phyloP scores from a whole-genome alignment of 2,797 vertebrate species.

The Crax fasciolata region DNA sequence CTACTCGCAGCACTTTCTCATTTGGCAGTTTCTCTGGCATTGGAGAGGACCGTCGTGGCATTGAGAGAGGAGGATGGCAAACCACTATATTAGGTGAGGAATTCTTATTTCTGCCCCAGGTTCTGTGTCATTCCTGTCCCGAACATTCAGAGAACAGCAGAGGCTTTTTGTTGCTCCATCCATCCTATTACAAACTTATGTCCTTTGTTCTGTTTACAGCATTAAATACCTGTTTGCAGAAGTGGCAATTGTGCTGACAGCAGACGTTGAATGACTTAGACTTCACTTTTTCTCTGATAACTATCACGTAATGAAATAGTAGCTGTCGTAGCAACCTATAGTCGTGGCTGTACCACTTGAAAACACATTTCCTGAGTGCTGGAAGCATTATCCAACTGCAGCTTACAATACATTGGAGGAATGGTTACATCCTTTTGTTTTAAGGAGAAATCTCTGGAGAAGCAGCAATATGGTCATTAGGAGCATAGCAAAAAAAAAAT shows the following conservation, averaged over 20 bases:
- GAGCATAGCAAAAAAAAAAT: background rate
- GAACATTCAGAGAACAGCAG: background rate
- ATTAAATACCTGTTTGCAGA: background rate
- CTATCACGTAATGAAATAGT: background rate
- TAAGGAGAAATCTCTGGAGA: background rate
- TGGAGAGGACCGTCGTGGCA: slow-evolving; percentile 92
- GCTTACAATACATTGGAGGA: background rate
- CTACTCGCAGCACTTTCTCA: slow-evolving; percentile 97
- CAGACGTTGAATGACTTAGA: background rate
- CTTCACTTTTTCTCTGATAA: slow-evolving; percentile 10
- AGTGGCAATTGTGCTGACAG: background rate
- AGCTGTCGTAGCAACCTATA: background rate
- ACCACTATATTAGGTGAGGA: slow-evolving; percentile 94
- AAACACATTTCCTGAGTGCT: background rate
- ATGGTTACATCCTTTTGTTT: background rate
- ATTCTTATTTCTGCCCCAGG: background rate
- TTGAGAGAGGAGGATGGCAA: slow-evolving; percentile 96
- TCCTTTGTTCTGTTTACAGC: background rate
- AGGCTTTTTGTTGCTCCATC: background rate
- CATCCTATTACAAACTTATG: background rate
- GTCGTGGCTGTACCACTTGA: background rate
- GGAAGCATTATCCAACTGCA: background rate
- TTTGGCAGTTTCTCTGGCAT: slow-evolving; percentile 97
- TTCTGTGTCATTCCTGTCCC: background rate
- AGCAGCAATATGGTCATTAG: background rate